phyloP scores from a whole-genome alignment of 2,888 invertebrate species.

The Suillia variegata region DNA sequence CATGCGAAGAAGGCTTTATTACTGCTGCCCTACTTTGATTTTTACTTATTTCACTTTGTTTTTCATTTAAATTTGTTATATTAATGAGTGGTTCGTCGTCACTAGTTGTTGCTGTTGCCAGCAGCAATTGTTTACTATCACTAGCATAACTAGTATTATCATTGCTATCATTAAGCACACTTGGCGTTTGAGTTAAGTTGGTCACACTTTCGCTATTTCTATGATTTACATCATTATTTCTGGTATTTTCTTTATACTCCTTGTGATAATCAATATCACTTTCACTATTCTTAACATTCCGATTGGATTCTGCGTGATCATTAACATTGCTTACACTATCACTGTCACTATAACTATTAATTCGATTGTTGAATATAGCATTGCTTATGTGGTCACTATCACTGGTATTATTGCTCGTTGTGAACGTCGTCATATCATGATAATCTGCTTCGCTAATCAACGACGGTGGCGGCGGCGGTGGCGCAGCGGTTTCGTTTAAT shows the following conservation, averaged over 20 bases:
- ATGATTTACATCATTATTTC: conserved; percentile 23
- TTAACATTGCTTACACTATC: conserved; percentile 8
- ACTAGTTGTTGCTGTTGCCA: conserved; percentile 25
- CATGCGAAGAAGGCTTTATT: conserved; percentile 8
- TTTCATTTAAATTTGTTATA: conserved; percentile 29
- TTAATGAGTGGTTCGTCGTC: conserved; percentile 26
- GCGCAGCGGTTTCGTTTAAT: not conserved
- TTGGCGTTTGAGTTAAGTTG: conserved; percentile 20
- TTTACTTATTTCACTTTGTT: conserved; percentile 36
- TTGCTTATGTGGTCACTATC: conserved; percentile 32
- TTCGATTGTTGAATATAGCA: not conserved
- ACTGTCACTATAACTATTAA: conserved; percentile 13
- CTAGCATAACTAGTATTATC: conserved; percentile 44
- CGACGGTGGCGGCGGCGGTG: not conserved
- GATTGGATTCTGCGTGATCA: not conserved
- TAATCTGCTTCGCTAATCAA: no score
- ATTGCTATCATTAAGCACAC: conserved; percentile 23
- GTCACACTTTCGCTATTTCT: conserved; percentile 26
- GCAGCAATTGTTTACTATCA: conserved; percentile 33
- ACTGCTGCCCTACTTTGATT: conserved; percentile 11
- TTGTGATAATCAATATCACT: conserved; percentile 9
- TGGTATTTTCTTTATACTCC: conserved; percentile 22
- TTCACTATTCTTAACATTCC: conserved; percentile 20
- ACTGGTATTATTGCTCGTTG: conserved; percentile 24
- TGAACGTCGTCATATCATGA: not conserved